Conservation (phyloP, 2,113 vertebrate genomes). For the Python bivittatus region DNA sequence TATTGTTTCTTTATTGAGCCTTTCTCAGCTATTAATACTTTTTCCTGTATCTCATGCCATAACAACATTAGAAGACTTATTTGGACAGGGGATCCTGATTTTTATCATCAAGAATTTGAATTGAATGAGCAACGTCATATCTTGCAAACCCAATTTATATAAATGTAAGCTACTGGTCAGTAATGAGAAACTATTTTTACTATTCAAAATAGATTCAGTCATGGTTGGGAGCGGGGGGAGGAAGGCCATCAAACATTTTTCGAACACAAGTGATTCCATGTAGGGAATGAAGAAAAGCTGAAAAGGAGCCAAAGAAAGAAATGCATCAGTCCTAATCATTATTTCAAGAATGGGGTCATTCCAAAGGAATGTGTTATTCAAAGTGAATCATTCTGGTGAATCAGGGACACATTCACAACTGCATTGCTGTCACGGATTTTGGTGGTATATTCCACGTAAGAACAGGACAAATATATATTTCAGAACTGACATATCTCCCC, state of each 20-base stretch:
- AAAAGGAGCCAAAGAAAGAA: neutral
- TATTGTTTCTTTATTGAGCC: neutral
- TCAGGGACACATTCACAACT: neutral
- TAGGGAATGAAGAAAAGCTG: neutral
- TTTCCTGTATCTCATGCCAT: neutral
- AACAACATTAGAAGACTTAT: too few relatives aligned
- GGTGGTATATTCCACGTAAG: neutral
- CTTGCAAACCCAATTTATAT: neutral
- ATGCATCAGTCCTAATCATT: neutral
- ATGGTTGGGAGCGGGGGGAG: too few relatives aligned
- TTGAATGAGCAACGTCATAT: neutral
- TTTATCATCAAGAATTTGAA: neutral
- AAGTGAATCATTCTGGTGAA: neutral
- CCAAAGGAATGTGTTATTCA: neutral
- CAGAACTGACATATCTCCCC: neutral
- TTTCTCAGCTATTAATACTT: neutral
- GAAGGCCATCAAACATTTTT: neutral
- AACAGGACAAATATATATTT: neutral
- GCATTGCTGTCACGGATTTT: neutral
- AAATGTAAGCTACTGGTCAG: neutral
- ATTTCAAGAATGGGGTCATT: constrained; percentile 4
- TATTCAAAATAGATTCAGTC: neutral
- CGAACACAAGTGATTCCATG: neutral
- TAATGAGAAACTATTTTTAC: neutral
- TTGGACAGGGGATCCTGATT: neutral